These are phyloP conservation scores for Cheilosia scutellata DNA, from an alignment of 2,888 invertebrate species.

Conservation along the genomic window DNA sequence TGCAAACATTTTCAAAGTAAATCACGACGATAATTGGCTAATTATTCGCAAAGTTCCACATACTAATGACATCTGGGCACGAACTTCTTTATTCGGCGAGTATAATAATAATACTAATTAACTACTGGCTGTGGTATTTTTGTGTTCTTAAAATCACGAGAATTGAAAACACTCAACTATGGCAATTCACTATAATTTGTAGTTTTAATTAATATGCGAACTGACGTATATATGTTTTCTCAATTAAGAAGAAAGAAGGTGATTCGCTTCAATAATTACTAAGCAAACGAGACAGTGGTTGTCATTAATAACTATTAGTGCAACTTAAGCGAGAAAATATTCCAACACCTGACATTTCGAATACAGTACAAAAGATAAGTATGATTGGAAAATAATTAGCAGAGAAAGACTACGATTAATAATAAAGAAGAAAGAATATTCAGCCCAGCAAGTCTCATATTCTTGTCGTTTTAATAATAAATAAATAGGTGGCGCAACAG, in stretches of 20 bases:
- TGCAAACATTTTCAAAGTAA: slow-evolving; percentile 18
- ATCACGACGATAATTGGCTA: slow-evolving; percentile 60
- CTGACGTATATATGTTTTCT: neutral
- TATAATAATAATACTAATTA: neutral
- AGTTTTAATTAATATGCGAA: slow-evolving; percentile 17
- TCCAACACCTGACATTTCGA: too few relatives aligned
- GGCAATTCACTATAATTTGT: slow-evolving; percentile 41
- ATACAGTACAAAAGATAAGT: too few relatives aligned
- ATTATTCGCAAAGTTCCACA: slow-evolving; percentile 39
- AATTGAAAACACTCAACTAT: slow-evolving; percentile 15
- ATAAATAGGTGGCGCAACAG: too few relatives aligned
- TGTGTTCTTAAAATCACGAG: slow-evolving; percentile 5
- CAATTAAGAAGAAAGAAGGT: neutral
- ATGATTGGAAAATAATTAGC: too few relatives aligned
- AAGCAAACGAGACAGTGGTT: too few relatives aligned
- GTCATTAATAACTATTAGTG: too few relatives aligned
- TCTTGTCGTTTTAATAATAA: too few relatives aligned
- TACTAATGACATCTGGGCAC: slow-evolving; percentile 41
- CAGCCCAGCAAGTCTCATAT: too few relatives aligned
- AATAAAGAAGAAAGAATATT: too few relatives aligned
- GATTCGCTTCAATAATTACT: neutral
- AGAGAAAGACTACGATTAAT: too few relatives aligned
- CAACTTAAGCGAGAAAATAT: too few relatives aligned
- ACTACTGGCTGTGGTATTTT: slow-evolving; percentile 14
- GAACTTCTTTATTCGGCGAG: slow-evolving; percentile 10